Conservation (phyloP, 2,888 invertebrate genomes). For the Hirtodrosophila alboralis region DNA sequence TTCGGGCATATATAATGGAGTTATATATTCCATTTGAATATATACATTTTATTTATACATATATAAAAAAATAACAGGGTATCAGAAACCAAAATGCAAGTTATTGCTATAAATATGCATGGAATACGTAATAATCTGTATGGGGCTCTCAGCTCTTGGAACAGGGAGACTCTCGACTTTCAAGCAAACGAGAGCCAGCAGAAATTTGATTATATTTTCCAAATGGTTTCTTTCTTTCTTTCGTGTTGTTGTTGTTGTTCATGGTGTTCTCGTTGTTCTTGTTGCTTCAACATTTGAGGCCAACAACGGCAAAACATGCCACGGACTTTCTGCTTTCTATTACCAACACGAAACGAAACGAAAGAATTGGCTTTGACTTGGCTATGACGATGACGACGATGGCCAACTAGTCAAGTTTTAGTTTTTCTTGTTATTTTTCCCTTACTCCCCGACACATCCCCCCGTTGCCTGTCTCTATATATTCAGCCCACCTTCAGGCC, state of each 20-base stretch:
- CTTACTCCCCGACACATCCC: neutral
- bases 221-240: conserved; percentile 49
- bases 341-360: conserved; percentile 38
- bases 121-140: conserved; percentile 39
- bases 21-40: neutral
- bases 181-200: conserved; percentile 15
- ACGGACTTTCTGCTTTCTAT: conserved; percentile 64
- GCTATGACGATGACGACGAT: conserved; percentile 36
- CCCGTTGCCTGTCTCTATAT: neutral
- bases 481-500: no score
- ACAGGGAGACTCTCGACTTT: conserved; percentile 3
- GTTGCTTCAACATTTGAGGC: conserved; percentile 49
- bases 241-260: conserved; percentile 13
- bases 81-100: conserved; percentile 27
- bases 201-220: conserved; percentile 67
- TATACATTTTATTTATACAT: no score
- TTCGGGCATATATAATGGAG: no score
- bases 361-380: no score
- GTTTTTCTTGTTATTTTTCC: conserved; percentile 33
- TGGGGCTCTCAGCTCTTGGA: conserved; percentile 9
- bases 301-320: conserved; percentile 56
- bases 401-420: conserved; percentile 51
- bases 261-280: no score
- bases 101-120: conserved; percentile 59
- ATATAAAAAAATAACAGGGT: no score